phyloP scores from a whole-genome alignment of 2,888 invertebrate species.

The Crocallis elinguaria region DNA sequence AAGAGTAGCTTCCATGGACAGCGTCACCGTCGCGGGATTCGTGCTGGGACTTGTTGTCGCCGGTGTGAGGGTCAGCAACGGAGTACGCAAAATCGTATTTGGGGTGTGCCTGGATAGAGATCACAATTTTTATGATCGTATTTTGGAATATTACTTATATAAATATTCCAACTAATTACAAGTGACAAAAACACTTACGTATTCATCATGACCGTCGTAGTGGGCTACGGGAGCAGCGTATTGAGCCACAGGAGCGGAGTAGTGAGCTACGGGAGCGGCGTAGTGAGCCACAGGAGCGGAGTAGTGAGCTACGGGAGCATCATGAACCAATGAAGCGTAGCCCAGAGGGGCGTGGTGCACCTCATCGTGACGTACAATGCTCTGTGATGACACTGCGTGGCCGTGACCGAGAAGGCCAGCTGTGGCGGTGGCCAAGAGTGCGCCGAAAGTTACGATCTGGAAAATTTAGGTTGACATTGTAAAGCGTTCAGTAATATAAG shows the following conservation, averaged over 20 bases:
- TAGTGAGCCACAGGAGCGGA: constrained; percentile 50
- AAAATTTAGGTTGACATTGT: neutral
- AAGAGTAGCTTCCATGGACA: constrained; percentile 85
- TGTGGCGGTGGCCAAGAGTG: neutral
- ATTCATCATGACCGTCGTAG: constrained; percentile 43
- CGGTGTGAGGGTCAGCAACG: constrained; percentile 83
- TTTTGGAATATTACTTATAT: too few relatives aligned
- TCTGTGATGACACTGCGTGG: constrained; percentile 66
- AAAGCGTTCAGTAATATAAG: neutral
- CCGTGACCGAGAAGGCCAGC: constrained; percentile 44
- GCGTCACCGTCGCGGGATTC: constrained; percentile 81
- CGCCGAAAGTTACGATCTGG: neutral
- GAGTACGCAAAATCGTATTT: constrained; percentile 81
- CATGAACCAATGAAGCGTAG: constrained; percentile 42
- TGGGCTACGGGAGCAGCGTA: constrained; percentile 41
- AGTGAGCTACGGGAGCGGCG: constrained; percentile 43
- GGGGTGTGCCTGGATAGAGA: constrained; percentile 59
- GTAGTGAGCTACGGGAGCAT: constrained; percentile 42
- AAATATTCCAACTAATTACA: too few relatives aligned
- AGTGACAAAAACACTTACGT: constrained; percentile 39
- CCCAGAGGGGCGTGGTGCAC: constrained; percentile 41
- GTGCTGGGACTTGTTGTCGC: constrained; percentile 84
- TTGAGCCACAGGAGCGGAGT: constrained; percentile 46
- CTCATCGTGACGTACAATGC: constrained; percentile 65
- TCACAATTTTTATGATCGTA: neutral